These are phyloP conservation scores for Rynchops niger DNA, from an alignment of 2,113 vertebrate species.

Conservation along the genomic window DNA sequence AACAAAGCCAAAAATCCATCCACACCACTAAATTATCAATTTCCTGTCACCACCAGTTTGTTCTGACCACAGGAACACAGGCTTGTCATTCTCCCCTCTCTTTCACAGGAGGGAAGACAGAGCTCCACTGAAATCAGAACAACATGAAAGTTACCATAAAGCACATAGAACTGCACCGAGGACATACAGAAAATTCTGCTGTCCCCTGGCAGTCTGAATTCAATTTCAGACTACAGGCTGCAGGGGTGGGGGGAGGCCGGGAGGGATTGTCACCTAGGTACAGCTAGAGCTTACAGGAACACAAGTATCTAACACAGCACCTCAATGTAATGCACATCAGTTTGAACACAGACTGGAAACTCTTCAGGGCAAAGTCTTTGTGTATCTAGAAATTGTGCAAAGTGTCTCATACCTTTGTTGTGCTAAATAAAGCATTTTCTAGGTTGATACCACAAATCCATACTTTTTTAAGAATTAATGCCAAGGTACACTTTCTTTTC, in stretches of 20 bases:
- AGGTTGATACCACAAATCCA: neutral
- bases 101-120: neutral
- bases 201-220: neutral
- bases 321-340: fast-evolving
- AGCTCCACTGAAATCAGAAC: neutral
- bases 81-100: neutral
- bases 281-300: neutral
- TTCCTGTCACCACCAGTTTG: neutral
- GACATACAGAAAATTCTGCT: neutral
- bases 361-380: neutral
- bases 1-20: conserved; percentile 23
- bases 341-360: neutral
- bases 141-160: neutral
- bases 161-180: neutral
- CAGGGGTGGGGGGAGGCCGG: neutral
- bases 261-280: neutral
- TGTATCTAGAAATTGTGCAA: neutral
- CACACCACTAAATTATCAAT: neutral
- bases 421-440: neutral
- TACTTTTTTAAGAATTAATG: neutral
- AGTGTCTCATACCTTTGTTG: neutral
- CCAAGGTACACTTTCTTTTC: neutral
- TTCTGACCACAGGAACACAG: neutral
- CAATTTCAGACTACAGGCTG: neutral
- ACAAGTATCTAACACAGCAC: neutral